Base-by-base conservation (phyloP, 2,888 invertebrate genomes). In the Linnaemya vulpina region DNA sequence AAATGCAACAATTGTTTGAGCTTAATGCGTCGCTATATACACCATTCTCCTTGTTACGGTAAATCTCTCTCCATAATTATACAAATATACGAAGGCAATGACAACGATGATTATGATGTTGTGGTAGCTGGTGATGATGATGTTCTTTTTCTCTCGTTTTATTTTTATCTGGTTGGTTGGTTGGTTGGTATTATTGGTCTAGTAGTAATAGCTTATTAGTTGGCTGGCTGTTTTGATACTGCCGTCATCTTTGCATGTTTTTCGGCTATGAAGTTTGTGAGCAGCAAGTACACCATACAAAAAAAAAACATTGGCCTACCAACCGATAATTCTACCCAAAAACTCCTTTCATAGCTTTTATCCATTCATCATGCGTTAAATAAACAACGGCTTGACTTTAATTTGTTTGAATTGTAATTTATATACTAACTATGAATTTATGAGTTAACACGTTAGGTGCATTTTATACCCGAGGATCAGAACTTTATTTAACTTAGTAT, bases 1-100 rank as follows among this genome's bases (percentile, higher is more conserved):
- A 86, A 71, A 87, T 87, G 88, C 87, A 87, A 88, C 87, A 87
- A 87, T 87, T 87, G 83, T 82, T 86, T 79, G 85, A 82, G 84
- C 75, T 83, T 70, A 51, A 68, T 40, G 68, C 85, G 78, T 87
- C 81, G 81, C 82, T 74, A 70, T 81, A 65, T 30, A 60, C 70
- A 67, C 25, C 74, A 74, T 74, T 70, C 82, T 76, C 76, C 75
- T 46, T 63, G 40, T 62, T 76, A 67, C 70, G 60, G 70, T 67
- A 78, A 71, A 71, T 55, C 65, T 71, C 68, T 75, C 80, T 75
- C 17, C 70, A 76, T 70, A 46, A 58, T 55, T 35, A 68, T 13
- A 46, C 25, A 43, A 67, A 78, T 71, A 20, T 40, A 80, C 71
- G 55, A 55, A 46, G 77, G 13, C 67, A 67, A 67, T 53, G 43